Evolutionary conservation across 2,113 vertebrate genomes (phyloP).

Genomic region (Hydrolagus affinis): DNA sequence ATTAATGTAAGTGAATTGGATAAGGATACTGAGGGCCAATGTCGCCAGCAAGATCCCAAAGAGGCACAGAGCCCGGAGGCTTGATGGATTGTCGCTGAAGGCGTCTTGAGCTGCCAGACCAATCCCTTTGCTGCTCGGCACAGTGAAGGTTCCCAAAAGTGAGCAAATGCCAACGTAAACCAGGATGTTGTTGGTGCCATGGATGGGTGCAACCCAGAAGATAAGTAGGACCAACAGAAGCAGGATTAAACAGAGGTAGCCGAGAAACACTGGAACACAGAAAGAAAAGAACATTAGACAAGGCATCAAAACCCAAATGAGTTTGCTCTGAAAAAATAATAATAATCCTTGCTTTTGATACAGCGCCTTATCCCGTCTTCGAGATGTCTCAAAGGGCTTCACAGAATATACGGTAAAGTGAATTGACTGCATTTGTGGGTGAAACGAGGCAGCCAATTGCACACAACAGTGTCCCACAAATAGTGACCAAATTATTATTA

Average conservation of each 20-base stretch:
- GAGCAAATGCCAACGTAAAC: constrained; percentile 92
- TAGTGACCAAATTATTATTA: too few relatives aligned
- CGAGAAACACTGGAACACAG: constrained; percentile 74
- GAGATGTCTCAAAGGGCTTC: too few relatives aligned
- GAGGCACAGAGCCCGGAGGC: constrained; percentile 62
- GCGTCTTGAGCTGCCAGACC: constrained; percentile 77
- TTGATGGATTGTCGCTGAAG: constrained; percentile 60
- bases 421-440: too few relatives aligned
- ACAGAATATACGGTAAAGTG: too few relatives aligned
- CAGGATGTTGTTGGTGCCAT: constrained; percentile 83
- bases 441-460: too few relatives aligned
- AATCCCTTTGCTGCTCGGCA: constrained; percentile 89
- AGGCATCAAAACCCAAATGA: background rate
- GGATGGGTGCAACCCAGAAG: constrained; percentile 74
- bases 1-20: constrained; percentile 92
- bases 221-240: constrained; percentile 77
- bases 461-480: too few relatives aligned
- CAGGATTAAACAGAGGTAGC: constrained; percentile 70
- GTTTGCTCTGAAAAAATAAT: background rate
- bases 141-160: constrained; percentile 86
- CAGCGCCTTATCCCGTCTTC: too few relatives aligned
- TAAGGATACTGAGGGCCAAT: constrained; percentile 74
- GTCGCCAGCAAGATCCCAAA: constrained; percentile 73
- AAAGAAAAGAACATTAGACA: constrained; percentile 22
- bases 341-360: too few relatives aligned